Conservation (phyloP, 64 coral and sea anemone species). For the Montipora sp. region DNA sequence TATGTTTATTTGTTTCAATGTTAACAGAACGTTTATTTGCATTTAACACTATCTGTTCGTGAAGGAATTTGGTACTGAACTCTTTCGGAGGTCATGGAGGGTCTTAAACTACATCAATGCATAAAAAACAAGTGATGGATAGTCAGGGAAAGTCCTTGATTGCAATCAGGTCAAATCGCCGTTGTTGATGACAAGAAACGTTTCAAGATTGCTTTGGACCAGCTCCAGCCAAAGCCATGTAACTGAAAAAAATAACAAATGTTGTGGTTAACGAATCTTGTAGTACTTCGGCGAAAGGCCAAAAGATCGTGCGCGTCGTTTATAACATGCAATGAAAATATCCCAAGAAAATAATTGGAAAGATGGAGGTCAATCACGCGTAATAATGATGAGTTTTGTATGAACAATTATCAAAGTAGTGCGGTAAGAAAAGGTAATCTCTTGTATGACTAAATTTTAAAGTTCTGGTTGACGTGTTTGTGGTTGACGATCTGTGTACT, state of each 20-base stretch:
- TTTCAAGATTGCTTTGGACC: neutral
- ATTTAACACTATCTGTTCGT: neutral
- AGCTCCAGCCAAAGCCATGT: neutral
- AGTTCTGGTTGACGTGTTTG: too few species aligned
- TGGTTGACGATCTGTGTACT: too few species aligned
- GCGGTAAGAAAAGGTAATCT: too few species aligned
- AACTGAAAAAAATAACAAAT: neutral
- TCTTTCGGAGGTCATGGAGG: neutral
- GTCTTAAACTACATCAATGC: neutral
- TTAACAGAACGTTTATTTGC: neutral
- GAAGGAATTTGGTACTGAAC: neutral
- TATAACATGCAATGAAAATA: neutral
- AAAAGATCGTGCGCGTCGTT: neutral
- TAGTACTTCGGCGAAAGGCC: constrained; percentile 8
- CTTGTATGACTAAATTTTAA: too few species aligned
- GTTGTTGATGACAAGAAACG: neutral
- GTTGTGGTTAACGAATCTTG: constrained; percentile 30
- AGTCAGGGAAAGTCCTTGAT: neutral
- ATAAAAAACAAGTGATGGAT: neutral
- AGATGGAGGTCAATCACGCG: neutral
- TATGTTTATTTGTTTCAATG: neutral
- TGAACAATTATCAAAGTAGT: too few species aligned
- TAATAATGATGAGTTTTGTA: neutral
- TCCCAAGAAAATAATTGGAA: neutral
- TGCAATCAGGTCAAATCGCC: neutral